A percentile compares a stretch with the other conserved stretches of the same genome.
Evolutionary conservation across 2,113 vertebrate genomes (phyloP).

Genomic region (Phyllopteryx taeniolatus): DNA sequence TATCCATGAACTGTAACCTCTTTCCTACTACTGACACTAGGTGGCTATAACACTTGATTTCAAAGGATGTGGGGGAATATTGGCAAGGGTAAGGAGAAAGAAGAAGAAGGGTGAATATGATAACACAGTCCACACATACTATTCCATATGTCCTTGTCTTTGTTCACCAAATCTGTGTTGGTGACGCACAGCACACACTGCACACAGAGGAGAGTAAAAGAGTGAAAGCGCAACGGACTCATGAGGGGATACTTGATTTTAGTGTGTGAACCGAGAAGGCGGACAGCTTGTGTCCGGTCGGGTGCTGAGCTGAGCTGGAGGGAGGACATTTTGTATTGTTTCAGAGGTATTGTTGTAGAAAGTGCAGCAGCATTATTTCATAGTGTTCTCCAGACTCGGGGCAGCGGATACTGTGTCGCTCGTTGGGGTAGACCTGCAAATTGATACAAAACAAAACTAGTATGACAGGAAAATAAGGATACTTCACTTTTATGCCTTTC

Average conservation of each 20-base stretch:
- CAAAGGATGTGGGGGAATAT: background rate
- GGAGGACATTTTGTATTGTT: conserved; percentile 19
- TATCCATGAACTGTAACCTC: conserved; percentile 36
- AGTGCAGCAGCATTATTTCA: conserved; percentile 98
- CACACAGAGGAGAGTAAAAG: conserved; percentile 24
- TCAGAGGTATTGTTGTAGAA: conserved; percentile 98
- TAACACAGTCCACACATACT: conserved; percentile 41
- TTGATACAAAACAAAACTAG: background rate
- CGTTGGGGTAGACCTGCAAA: conserved; percentile 92
- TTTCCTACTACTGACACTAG: conserved; percentile 36
- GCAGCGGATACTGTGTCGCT: conserved; percentile 98
- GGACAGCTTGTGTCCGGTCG: background rate
- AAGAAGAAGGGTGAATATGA: conserved; percentile 36
- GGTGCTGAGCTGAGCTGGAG: conserved; percentile 20
- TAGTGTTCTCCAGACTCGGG: conserved; percentile 98
- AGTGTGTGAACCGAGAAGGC: conserved; percentile 20
- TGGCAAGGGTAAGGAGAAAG: background rate
- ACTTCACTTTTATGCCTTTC: too few species aligned
- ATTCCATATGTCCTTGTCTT: conserved; percentile 49
- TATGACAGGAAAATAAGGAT: background rate
- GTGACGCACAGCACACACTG: conserved; percentile 41
- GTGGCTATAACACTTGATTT: conserved; percentile 34
- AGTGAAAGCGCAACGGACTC: background rate
- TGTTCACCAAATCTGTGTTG: conserved; percentile 40
- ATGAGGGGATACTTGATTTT: background rate